Base-by-base conservation (phyloP, 2,797 vertebrate species). In the Acanthopagrus latus region DNA sequence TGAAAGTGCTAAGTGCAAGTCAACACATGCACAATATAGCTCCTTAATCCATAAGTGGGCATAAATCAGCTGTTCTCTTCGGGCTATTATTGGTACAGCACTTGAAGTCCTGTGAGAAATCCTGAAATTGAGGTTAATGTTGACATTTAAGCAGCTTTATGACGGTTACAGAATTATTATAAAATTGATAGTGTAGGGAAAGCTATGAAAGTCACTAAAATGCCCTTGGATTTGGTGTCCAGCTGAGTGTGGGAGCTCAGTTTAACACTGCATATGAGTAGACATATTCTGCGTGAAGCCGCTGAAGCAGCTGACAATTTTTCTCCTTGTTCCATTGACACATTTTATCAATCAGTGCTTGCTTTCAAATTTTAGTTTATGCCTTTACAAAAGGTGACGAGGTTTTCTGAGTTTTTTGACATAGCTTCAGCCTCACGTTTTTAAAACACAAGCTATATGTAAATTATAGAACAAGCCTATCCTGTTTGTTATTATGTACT, bases 141-240 rank as follows among this genome's bases (percentile, higher is more conserved):
- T 62, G 73, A 76, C 80, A 74, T 73, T 76, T 67, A 86, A 83
- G 78, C 64, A 55, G 63, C 59, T 88, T 83, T 78, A 56, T 62
- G 65, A 20, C 60, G 25, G 33, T 72, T 74, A 73, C 12, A 51
- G 67, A 76, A 48, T 69, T 16, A 33, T 14, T 25, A 68, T 11
- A 17, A 52, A 75, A 72, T 50, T 12, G 18, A 12, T 16, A 64
- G 43, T 77, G 71, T 58, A 50, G 54, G 9, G 63, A 83, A 73
- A 64, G 51, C 59, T 43, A 4, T 25, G 38, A 12, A 78, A 75
- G 68, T 74, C 57, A 47, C 73, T 41, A 52, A 41, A 51, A 52
- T 48, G 68, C 81, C 86, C 63, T 56, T 80, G 73, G 62, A 76
- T 85, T 69, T 59, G 48, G 71, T 60, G 56, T 72, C 11, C 43